Conservation (phyloP, 1,140 invertebrate species). For the Ceratina calcarata region DNA sequence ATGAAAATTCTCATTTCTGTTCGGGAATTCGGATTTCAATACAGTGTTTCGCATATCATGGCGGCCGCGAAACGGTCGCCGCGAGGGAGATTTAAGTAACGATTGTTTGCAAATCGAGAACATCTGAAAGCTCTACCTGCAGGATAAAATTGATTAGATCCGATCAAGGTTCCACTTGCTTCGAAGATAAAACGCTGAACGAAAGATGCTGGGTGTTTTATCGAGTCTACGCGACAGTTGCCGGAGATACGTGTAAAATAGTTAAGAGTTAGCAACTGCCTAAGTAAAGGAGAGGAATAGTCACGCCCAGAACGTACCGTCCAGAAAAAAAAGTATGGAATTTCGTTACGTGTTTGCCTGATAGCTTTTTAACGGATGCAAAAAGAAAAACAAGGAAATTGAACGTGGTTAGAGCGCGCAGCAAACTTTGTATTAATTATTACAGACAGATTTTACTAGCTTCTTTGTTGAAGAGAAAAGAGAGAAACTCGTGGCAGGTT, state of each 20-base stretch:
- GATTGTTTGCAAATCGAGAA: neutral
- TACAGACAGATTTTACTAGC: slow-evolving; percentile 36
- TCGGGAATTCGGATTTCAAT: neutral
- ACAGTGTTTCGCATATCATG: neutral
- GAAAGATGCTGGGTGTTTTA: slow-evolving; percentile 28
- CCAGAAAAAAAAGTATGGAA: slow-evolving; percentile 50
- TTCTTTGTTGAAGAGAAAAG: slow-evolving; percentile 13
- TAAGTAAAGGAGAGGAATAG: slow-evolving; percentile 41
- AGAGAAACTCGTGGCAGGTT: slow-evolving; percentile 4
- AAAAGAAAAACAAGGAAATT: neutral
- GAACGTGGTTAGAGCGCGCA: slow-evolving; percentile 16
- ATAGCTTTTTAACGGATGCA: slow-evolving; percentile 40
- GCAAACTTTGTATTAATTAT: slow-evolving; percentile 17
- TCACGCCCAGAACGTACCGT: slow-evolving; percentile 58
- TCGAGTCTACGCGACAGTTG: slow-evolving; percentile 51
- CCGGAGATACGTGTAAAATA: slow-evolving; percentile 18
- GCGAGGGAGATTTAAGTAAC: neutral
- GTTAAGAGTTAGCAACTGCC: slow-evolving; percentile 33
- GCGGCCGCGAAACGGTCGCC: too few relatives aligned
- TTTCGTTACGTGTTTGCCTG: slow-evolving; percentile 34
- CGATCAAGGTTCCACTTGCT: neutral
- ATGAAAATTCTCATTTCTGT: slow-evolving; percentile 2
- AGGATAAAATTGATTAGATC: slow-evolving; percentile 1
- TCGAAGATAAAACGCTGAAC: neutral
- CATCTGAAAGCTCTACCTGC: neutral